Evolutionary conservation across 1,140 invertebrate genomes (phyloP), one percentile per base, ranked within the genome.

Genomic region (Campoletis sonorensis): DNA sequence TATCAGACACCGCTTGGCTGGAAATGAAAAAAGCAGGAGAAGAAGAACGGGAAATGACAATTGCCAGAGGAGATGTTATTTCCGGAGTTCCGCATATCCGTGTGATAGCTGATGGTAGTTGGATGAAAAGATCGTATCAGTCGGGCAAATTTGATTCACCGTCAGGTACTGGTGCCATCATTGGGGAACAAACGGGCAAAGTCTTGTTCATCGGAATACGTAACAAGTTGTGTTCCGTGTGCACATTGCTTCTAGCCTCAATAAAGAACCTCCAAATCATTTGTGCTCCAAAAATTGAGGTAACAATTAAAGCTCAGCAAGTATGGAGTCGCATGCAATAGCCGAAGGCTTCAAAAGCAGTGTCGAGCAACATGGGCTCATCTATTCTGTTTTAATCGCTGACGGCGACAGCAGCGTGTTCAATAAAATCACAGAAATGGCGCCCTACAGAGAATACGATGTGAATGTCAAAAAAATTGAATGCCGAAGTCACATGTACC

Each of bases 221-320:
- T 76, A 91, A 91, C 68, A 92, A 91, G 84, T 89, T 86, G 82
- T 93, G 91, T 75, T 77, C 80, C 4, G 84, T 88, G 21, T 92
- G 90, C 81, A 77, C 8, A 79, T 11, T 10, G 68, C 70, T 5
- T 15, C 15, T 2, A 13, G 23, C 1, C 27, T 13, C 11, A 73
- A 73, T 21, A 54, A 18, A 21, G 45, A 72, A 40, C 27, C 49
- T 13, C 8, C 45, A 1, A 49, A 77, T 10, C 89, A 88, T 81
- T 76, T 67, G 18, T 90, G 87, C 79, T 87, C 16, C 68, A 91
- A 86, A 85, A 84, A 87, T 79, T 84, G 71, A 58, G 77, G 77
- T 4, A 26, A 21, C 11, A 45, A 79, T n/a, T 58, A 79, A 67
- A 70, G 61, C 21, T 88, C 88, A 13, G 89, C 87, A 21, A 75